Percentiles rank a stretch among this genome's conserved stretches.
Conservation (phyloP, 2,888 invertebrate genomes). For the Catocala nupta region DNA sequence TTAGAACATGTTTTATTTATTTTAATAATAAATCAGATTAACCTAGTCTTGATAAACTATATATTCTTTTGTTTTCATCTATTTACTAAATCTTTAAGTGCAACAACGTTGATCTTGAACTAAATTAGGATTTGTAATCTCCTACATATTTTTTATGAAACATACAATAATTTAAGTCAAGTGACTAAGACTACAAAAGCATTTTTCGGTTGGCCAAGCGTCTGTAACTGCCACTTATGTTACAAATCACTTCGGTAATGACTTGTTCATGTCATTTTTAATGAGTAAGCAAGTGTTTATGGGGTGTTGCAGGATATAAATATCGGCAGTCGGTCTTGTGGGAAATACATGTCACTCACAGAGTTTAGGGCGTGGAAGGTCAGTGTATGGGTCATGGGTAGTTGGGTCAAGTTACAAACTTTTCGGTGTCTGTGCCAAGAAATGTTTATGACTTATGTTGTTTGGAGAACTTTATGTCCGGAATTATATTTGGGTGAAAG, state of each 20-base stretch:
- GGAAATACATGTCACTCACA: slow-evolving; percentile 41
- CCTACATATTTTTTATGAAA: slow-evolving; percentile 32
- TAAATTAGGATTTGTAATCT: slow-evolving; percentile 23
- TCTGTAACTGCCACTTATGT: slow-evolving; percentile 23
- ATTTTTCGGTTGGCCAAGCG: slow-evolving; percentile 26
- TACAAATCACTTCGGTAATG: slow-evolving; percentile 32
- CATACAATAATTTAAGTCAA: slow-evolving; percentile 35
- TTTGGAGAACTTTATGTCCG: background rate
- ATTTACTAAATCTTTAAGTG: slow-evolving; percentile 10
- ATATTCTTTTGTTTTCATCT: background rate
- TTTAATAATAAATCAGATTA: background rate
- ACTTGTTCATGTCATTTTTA: slow-evolving; percentile 35
- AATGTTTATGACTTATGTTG: background rate
- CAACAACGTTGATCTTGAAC: slow-evolving; percentile 30
- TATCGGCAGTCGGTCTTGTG: slow-evolving; percentile 41
- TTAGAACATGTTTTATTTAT: background rate
- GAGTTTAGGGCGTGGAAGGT: slow-evolving; percentile 53
- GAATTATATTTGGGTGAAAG: background rate
- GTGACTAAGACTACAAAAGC: slow-evolving; percentile 18
- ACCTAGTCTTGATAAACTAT: background rate
- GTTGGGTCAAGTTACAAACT: slow-evolving; percentile 21
- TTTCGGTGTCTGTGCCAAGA: background rate
- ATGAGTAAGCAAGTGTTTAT: slow-evolving; percentile 27
- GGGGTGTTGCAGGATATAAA: slow-evolving; percentile 50
- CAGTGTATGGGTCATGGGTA: slow-evolving; percentile 23